Conservation (phyloP, 2,113 vertebrate species). For the Rhinolophus ferrumequinum region DNA sequence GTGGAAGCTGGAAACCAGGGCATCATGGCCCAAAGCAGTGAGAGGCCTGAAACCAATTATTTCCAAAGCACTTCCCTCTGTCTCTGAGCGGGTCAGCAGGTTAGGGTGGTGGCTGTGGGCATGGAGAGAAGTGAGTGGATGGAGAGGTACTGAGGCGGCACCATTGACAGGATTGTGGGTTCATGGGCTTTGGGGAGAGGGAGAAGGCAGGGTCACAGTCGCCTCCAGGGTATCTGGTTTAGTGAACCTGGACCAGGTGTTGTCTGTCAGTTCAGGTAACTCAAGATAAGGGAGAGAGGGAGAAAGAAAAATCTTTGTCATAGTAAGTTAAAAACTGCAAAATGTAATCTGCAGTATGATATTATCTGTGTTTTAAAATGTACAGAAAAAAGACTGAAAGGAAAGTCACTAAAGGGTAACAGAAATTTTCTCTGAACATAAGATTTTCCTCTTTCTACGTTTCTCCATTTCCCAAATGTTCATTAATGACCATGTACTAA, state of each 20-base stretch:
- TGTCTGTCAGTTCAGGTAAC: not conserved
- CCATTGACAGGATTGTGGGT: not conserved
- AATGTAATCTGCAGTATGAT: rapidly evolving
- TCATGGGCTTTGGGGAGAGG: not conserved
- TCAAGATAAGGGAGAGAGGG: not conserved
- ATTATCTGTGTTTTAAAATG: not conserved
- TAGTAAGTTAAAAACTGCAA: not conserved
- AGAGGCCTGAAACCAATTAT: not conserved
- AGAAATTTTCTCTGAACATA: not conserved
- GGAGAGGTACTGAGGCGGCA: not conserved
- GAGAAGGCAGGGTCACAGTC: not conserved
- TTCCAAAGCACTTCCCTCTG: not conserved
- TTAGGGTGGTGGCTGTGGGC: not conserved
- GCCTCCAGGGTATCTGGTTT: too few relatives aligned
- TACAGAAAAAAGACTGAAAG: not conserved
- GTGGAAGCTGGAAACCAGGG: not conserved
- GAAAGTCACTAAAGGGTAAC: not conserved
- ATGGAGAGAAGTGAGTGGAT: not conserved
- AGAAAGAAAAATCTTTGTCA: not conserved
- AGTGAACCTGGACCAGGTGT: rapidly evolving
- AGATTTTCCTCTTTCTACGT: not conserved
- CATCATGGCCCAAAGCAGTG: not conserved
- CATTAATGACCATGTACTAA: rapidly evolving
- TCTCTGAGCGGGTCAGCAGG: not conserved
- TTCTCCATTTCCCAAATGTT: not conserved